Percentiles rank a stretch among this genome's conserved stretches.
Conservation (phyloP, 2,797 vertebrate genomes). For the Gallinago solitaria region DNA sequence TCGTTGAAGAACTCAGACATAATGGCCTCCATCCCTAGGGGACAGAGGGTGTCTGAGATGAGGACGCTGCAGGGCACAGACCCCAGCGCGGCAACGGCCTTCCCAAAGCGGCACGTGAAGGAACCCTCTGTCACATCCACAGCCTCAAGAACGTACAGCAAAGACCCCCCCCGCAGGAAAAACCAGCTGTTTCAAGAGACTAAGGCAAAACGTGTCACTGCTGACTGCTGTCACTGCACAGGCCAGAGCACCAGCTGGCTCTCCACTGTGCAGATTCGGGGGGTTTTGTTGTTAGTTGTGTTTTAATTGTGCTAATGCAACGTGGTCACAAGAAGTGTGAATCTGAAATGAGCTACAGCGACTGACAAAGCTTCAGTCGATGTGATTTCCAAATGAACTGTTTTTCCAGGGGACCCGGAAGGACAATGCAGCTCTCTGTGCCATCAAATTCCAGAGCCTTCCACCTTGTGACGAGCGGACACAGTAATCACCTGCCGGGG, state of each 20-base stretch:
- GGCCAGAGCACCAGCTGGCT: not conserved
- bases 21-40: conserved; percentile 95
- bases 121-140: no score
- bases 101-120: not conserved
- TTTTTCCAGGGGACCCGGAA: not conserved
- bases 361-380: not conserved
- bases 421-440: not conserved
- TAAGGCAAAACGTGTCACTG: rapidly evolving
- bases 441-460: conserved; percentile 12
- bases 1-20: conserved; percentile 99
- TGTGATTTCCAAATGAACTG: not conserved
- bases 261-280: rapidly evolving
- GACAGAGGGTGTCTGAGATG: not conserved
- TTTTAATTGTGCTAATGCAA: not conserved
- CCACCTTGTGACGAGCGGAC: not conserved
- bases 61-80: not conserved
- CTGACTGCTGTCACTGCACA: not conserved
- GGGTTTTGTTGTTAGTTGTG: not conserved
- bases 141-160: not conserved
- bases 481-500: not conserved
- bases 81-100: not conserved
- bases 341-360: not conserved
- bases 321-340: rapidly evolving
- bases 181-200: not conserved
- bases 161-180: not conserved